Percentiles rank a stretch among this genome's conserved stretches.
phyloP scores from a whole-genome alignment of 2,113 vertebrate species.

The Rhea americana region DNA sequence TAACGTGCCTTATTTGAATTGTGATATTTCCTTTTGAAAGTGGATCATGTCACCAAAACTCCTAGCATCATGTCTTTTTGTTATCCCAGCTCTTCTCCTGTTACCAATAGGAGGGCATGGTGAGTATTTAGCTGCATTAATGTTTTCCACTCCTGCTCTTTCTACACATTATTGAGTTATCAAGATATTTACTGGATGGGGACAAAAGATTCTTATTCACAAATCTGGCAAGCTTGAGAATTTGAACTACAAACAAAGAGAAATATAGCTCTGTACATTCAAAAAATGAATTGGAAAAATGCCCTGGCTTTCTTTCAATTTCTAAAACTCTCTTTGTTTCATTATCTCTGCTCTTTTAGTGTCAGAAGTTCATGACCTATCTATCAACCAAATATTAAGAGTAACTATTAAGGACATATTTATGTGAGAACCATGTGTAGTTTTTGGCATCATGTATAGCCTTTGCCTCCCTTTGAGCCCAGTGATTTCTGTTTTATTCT shows the following conservation, averaged over 20 bases:
- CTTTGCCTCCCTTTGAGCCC: constrained; percentile 19
- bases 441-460: neutral
- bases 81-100: neutral
- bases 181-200: constrained; percentile 8
- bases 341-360: neutral
- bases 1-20: neutral
- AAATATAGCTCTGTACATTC: constrained; percentile 37
- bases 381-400: constrained; percentile 32
- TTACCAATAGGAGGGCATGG: neutral
- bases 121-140: neutral
- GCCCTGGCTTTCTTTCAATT: neutral
- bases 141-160: neutral
- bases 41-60: neutral
- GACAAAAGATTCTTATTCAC: constrained; percentile 4
- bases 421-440: constrained; percentile 54
- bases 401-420: constrained; percentile 41
- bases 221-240: neutral
- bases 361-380: constrained; percentile 43
- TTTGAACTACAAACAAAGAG: constrained; percentile 42
- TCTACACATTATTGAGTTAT: neutral
- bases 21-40: neutral
- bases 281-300: neutral
- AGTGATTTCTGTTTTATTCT: constrained; percentile 14
- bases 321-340: constrained; percentile 56
- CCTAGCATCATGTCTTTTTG: neutral